Conservation (phyloP, 2,888 invertebrate genomes). For the Leptogaster cylindrica region DNA sequence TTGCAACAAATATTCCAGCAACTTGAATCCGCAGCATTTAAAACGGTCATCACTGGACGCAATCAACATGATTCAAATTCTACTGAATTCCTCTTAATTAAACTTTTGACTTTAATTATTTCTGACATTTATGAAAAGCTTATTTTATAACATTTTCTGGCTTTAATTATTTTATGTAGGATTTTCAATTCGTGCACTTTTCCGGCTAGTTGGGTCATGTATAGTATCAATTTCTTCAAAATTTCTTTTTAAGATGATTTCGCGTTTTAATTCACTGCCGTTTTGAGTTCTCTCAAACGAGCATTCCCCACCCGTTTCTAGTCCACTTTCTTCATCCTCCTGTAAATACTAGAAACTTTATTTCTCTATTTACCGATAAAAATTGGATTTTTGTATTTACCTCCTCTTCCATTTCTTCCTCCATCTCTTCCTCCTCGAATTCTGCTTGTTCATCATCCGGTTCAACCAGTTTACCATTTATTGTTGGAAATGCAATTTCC, state of each 20-base stretch:
- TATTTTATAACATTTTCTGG: too few species aligned
- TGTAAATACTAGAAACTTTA: too few species aligned
- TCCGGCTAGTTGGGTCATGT: constrained; percentile 23
- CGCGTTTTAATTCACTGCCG: constrained; percentile 7
- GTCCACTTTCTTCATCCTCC: constrained; percentile 44
- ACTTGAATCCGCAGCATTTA: neutral
- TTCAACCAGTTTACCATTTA: constrained; percentile 74
- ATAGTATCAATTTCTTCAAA: constrained; percentile 11
- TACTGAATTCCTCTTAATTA: too few species aligned
- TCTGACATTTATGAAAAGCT: constrained; percentile 13
- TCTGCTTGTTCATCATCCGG: constrained; percentile 64
- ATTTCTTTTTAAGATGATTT: constrained; percentile 37
- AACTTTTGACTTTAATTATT: too few species aligned
- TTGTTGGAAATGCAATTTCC: constrained; percentile 76
- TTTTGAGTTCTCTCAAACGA: constrained; percentile 42
- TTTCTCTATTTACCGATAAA: too few species aligned
- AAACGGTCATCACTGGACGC: neutral
- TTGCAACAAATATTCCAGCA: neutral
- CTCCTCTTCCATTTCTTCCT: constrained; percentile 64
- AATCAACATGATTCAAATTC: neutral
- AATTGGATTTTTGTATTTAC: too few species aligned
- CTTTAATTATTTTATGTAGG: constrained; percentile 7
- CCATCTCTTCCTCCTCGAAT: constrained; percentile 65
- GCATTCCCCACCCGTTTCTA: constrained; percentile 40
- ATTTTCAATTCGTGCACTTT: constrained; percentile 30